Percentiles rank a stretch among this genome's conserved stretches.
phyloP scores from a whole-genome alignment of 37 sponge, comb jelly and placozoan genomes.

The Halichondria panicea region DNA sequence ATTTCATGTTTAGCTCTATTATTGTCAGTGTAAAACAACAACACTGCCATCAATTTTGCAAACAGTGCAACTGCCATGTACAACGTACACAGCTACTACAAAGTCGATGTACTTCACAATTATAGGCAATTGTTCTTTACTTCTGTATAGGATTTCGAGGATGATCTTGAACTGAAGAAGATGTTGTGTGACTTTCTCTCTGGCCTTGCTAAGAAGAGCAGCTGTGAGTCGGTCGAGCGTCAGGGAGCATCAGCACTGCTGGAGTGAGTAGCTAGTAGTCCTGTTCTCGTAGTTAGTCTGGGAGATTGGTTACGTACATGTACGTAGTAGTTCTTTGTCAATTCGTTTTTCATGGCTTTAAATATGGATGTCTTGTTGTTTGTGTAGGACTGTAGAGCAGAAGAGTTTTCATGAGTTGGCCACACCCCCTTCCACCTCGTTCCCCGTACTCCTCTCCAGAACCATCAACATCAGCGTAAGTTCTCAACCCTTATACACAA shows the following conservation, averaged over 20 bases:
- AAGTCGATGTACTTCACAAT: no score
- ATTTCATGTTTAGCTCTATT: no score
- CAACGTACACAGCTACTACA: no score
- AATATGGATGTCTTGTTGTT: background rate
- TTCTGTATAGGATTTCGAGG: constrained; percentile 36
- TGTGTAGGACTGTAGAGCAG: background rate
- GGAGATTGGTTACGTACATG: background rate
- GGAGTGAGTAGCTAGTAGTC: constrained; percentile 11
- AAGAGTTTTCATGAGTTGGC: background rate
- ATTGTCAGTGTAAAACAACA: no score
- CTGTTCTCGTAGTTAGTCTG: no score
- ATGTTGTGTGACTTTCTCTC: constrained; percentile 24
- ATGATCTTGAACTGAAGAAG: constrained; percentile 21
- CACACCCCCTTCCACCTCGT: background rate
- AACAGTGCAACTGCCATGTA: no score
- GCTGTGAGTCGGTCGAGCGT: constrained; percentile 1
- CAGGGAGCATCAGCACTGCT: background rate
- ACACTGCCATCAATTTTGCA: no score
- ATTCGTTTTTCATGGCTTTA: background rate
- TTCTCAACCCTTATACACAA: background rate
- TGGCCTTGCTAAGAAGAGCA: background rate
- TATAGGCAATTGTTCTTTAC: background rate
- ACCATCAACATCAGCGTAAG: constrained; percentile 26
- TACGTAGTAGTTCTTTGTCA: no score
- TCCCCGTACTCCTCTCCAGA: constrained; percentile 33